Evolutionary conservation across 2,888 invertebrate genomes (phyloP), one percentile per base, ranked within the genome.

Genomic region (Melolontha melolontha): DNA sequence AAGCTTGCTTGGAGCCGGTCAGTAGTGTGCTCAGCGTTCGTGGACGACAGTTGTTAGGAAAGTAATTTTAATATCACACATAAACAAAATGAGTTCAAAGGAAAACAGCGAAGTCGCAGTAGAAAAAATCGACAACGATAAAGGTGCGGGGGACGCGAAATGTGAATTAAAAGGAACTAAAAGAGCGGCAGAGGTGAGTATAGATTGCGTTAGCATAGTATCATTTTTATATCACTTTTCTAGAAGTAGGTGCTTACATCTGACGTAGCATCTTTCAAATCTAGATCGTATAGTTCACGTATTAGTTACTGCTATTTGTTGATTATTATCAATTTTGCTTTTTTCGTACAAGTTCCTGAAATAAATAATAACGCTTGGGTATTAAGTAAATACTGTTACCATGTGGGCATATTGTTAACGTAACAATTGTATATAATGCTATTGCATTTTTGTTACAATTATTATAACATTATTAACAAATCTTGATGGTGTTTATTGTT

Each of bases 61-160:
- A 64, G 44, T 64, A 67, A 69, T 66, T 64, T 65, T 51, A 64
- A 66, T 67, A 73, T 67, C 66, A 72, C 79, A 80, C 75, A 79
- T 77, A 83, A 80, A 80, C 81, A 85, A 86, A 87, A 92, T 92
- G 92, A 92, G 92, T 88, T 88, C 91, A 85, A 91, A 91, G 86
- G 92, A 92, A 86, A 92, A 92, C 86, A 93, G 92, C 87, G 92
- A 93, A 87, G 92, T 93, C 85, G 92, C 92, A 79, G 92, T 93
- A 77, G 93, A 93, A 86, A 93, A 93, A 89, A 87, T 89, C 82
- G 92, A 92, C 82, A 88, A 86, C 84, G 92, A 92, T 81, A 92
- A 92, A 86, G 88, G 88, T 82, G 85, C 88, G 75, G 83, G 81
- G 70, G 92, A 92, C 83, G 88, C 90, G 67, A 93, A 93, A 87